These are phyloP conservation scores for Hafferia zeledoni DNA, from an alignment of 2,797 vertebrate species.

Conservation along the genomic window DNA sequence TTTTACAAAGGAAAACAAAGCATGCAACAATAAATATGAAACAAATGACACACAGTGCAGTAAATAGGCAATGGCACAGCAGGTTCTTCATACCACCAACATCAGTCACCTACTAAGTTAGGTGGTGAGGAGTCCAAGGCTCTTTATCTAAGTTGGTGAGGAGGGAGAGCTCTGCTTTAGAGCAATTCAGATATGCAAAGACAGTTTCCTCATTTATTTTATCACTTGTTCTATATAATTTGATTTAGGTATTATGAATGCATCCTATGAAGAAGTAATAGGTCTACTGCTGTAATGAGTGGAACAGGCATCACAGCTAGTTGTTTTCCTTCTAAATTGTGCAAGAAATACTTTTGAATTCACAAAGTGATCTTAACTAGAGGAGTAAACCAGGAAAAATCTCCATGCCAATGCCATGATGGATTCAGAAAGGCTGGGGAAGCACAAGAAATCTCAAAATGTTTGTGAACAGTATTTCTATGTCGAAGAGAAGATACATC, in stretches of 20 bases:
- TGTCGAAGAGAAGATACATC: not conserved
- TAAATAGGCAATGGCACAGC: not conserved
- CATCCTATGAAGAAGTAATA: not conserved
- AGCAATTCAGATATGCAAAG: not conserved
- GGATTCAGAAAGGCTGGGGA: not conserved
- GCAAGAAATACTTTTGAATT: not conserved
- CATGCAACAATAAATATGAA: not conserved
- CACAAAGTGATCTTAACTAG: not conserved
- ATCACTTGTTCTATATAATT: not conserved
- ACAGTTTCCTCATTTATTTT: not conserved
- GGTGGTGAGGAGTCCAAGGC: not conserved
- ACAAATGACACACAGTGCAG: not conserved
- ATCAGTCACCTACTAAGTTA: not conserved
- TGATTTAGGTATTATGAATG: not conserved
- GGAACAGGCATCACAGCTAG: not conserved
- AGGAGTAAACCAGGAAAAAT: not conserved
- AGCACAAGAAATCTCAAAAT: not conserved
- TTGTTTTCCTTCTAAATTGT: not conserved
- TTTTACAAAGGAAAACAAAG: constrained; percentile 20
- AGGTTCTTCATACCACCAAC: not conserved
- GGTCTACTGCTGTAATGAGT: not conserved
- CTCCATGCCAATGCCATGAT: not conserved
- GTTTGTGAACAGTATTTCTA: not conserved
- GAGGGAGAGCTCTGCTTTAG: not conserved
- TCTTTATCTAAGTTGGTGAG: not conserved